Evolutionary conservation across 2,888 invertebrate species (phyloP), one percentile per base, ranked within the genome.

Genomic region (Lepidonotus clava): DNA sequence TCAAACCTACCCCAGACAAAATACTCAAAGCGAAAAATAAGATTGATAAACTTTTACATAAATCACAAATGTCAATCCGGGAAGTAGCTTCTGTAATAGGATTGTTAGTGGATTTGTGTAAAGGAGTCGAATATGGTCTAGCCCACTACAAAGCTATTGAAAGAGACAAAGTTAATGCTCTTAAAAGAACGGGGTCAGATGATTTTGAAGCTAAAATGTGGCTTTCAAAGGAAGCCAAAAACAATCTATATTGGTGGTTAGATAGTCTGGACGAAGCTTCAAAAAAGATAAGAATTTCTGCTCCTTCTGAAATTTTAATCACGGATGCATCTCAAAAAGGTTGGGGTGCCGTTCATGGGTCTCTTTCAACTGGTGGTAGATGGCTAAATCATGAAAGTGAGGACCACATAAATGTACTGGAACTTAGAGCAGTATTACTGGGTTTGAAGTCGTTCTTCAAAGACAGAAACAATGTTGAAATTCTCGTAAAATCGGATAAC

Each of bases 381-480:
- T 71, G 71, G 76, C 18, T 18, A 14, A 14, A 36, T 14, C 5
- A 18, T 2, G 6, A 4, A 8, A 38, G 38, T 14, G 28, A 36
- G 1, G 0, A 14, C 34, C 76, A 76, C 18, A 76, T 76, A 6
- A 76, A 76, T 76, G 76, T 76, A n/a, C 18, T 76, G 32, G 71
- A 71, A 32, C n/a, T 71, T 32, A 5, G 18, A 36, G 71, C 71
- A 32, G 32, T 76, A 14, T 21, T 2, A n/a, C 24, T 34, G 11
- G 38, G n/a, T 5, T 21, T 76, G 18, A 14, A 38, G 21, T 36
- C 36, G 18, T 76, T 76, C 24, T 61, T 6, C 18, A 76, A 14
- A 40, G n/a, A n/a, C n/a, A n/a, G n/a, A n/a, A n/a, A n/a, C n/a
- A n/a, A n/a, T n/a, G n/a, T n/a, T n/a, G n/a, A n/a, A n/a, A n/a